Percentiles rank a stretch among this genome's conserved stretches.
These are phyloP conservation scores for Hydrotaea cyrtoneurina DNA, from an alignment of 2,888 invertebrate genomes.

Conservation along the genomic window DNA sequence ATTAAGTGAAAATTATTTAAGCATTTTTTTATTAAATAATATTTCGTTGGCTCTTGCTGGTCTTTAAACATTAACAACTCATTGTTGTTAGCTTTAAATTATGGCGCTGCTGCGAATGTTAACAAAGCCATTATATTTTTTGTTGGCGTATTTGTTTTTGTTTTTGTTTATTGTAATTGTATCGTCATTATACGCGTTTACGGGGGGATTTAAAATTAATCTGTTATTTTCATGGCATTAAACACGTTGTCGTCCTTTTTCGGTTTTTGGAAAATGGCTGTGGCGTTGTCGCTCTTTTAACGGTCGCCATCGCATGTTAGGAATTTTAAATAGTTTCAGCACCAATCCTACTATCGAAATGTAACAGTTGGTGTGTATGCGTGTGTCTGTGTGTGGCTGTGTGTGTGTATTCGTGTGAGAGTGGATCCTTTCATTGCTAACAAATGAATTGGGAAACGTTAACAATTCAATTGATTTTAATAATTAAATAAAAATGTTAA, in stretches of 20 bases:
- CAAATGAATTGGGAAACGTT: not conserved
- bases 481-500: conserved; percentile 41
- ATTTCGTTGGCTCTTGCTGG: conserved; percentile 3
- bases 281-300: not conserved
- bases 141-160: not conserved
- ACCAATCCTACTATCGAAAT: conserved; percentile 2
- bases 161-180: conserved; percentile 50
- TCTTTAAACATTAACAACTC: conserved; percentile 53
- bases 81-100: conserved; percentile 61
- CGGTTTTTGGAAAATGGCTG: not conserved
- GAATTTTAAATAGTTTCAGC: conserved; percentile 46
- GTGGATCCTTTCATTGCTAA: not conserved
- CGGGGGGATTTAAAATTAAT: conserved; percentile 61
- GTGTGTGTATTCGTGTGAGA: not conserved
- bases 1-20: conserved; percentile 51
- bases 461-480: conserved; percentile 55
- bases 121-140: conserved; percentile 40
- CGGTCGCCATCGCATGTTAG: conserved; percentile 31
- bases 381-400: not conserved
- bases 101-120: conserved; percentile 58
- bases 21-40: conserved; percentile 19
- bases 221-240: conserved; percentile 58
- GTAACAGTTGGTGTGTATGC: not conserved
- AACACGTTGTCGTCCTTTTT: conserved; percentile 40
- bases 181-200: conserved; percentile 58